A percentile compares a stretch with the other conserved stretches of the same genome.
These are phyloP conservation scores for Heteromormyrus szaboi DNA, from an alignment of 2,797 vertebrate species.

Conservation along the genomic window DNA sequence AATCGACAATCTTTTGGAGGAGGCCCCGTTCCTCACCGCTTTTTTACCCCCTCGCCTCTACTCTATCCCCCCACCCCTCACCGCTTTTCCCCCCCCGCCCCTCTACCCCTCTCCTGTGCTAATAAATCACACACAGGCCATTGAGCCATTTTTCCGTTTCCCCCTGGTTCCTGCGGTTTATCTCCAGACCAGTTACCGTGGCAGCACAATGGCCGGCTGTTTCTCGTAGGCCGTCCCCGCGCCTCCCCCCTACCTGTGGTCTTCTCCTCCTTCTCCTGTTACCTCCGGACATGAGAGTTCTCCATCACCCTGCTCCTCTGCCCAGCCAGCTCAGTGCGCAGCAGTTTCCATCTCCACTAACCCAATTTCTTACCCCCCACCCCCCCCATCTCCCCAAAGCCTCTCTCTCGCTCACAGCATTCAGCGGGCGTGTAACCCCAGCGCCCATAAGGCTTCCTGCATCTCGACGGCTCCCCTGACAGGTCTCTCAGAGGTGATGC, in stretches of 20 bases:
- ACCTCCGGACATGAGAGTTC: slow-evolving; percentile 14
- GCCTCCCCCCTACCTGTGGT: slow-evolving; percentile 4
- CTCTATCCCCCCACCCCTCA: no score
- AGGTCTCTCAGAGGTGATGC: slow-evolving; percentile 3
- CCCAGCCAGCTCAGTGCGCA: background rate
- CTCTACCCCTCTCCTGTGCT: background rate
- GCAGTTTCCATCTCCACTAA: slow-evolving; percentile 17
- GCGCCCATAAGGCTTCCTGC: background rate
- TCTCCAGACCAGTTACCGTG: background rate
- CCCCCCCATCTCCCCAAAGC: background rate
- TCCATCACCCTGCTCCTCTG: slow-evolving; percentile 5
- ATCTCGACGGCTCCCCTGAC: background rate
- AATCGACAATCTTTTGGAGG: background rate
- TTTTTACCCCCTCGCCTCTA: no score
- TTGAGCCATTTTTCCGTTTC: background rate
- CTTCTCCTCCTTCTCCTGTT: slow-evolving; percentile 6
- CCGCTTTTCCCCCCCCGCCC: background rate
- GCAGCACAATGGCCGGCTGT: background rate
- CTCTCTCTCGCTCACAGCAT: background rate
- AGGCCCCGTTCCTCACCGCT: no score
- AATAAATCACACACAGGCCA: background rate
- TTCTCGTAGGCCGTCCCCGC: background rate
- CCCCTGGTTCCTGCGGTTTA: background rate
- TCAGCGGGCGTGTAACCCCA: background rate
- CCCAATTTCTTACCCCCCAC: background rate